Evolutionary conservation across 2,797 vertebrate genomes (phyloP).

Genomic region (Microctenopoma steveboyesi): DNA sequence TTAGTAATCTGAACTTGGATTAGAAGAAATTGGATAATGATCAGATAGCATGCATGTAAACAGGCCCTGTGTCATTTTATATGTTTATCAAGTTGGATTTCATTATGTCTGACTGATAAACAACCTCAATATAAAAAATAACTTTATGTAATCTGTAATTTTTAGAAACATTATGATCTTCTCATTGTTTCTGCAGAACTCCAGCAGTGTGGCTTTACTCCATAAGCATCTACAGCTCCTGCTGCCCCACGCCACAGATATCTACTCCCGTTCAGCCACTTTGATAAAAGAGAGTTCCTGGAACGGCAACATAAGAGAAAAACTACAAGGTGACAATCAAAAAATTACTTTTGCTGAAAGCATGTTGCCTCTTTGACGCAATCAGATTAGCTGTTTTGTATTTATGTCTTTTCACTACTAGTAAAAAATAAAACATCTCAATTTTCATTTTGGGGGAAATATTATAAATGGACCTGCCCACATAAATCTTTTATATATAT

Average conservation of each 20-base stretch:
- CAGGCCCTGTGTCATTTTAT: neutral
- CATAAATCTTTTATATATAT: too few species aligned
- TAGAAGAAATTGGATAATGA: too few species aligned
- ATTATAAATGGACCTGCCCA: too few species aligned
- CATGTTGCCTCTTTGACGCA: neutral
- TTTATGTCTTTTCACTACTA: neutral
- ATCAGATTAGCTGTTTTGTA: neutral
- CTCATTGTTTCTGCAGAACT: conserved; percentile 83
- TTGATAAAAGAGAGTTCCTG: conserved; percentile 95
- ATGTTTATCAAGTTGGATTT: neutral
- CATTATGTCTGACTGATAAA: neutral
- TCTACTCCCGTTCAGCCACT: conserved; percentile 92
- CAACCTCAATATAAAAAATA: too few species aligned
- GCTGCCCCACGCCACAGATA: conserved; percentile 95
- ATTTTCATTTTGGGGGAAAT: too few species aligned
- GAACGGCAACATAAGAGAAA: conserved; percentile 93
- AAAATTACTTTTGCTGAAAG: neutral
- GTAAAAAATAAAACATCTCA: too few species aligned
- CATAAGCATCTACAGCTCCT: conserved; percentile 98
- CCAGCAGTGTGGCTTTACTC: conserved; percentile 95
- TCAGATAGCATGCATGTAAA: too few species aligned
- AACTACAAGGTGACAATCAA: conserved; percentile 87
- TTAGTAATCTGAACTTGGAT: too few species aligned
- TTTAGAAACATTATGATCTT: neutral
- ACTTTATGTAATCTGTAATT: neutral